phyloP scores from a whole-genome alignment of 2,797 vertebrate species.

The Cetoscarus ocellatus region DNA sequence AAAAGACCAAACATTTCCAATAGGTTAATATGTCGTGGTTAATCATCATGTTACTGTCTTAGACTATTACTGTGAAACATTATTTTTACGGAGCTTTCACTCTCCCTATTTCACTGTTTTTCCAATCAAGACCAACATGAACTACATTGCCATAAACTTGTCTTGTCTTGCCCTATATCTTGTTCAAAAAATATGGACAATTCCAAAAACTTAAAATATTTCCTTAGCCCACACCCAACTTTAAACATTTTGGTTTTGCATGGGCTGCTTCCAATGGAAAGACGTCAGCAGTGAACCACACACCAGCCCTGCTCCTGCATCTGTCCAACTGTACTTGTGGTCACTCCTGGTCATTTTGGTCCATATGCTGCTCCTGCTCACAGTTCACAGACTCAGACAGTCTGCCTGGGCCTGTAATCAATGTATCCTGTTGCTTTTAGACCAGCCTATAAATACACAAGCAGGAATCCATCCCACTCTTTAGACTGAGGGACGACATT shows the following conservation, averaged over 20 bases:
- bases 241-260: constrained; percentile 4
- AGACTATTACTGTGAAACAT: too few relatives aligned
- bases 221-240: constrained; percentile 8
- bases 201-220: too few relatives aligned
- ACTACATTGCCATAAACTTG: too few relatives aligned
- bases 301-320: constrained; percentile 12
- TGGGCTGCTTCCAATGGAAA: constrained; percentile 18
- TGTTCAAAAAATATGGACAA: too few relatives aligned
- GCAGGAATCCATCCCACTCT: constrained; percentile 32
- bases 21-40: too few relatives aligned
- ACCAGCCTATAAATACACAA: constrained; percentile 54
- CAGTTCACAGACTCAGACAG: constrained; percentile 59
- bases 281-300: constrained; percentile 48
- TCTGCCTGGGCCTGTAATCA: constrained; percentile 66
- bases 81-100: too few relatives aligned
- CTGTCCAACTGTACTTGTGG: constrained; percentile 25
- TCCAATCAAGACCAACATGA: too few relatives aligned
- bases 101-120: too few relatives aligned
- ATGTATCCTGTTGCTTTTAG: constrained; percentile 51
- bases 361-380: constrained; percentile 45
- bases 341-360: constrained; percentile 43
- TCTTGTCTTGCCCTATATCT: too few relatives aligned
- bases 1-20: too few relatives aligned
- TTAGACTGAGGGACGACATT: constrained; percentile 40
- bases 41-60: too few relatives aligned